Conservation (phyloP, 2,113 vertebrate genomes). For the Eretmochelys imbricata region DNA sequence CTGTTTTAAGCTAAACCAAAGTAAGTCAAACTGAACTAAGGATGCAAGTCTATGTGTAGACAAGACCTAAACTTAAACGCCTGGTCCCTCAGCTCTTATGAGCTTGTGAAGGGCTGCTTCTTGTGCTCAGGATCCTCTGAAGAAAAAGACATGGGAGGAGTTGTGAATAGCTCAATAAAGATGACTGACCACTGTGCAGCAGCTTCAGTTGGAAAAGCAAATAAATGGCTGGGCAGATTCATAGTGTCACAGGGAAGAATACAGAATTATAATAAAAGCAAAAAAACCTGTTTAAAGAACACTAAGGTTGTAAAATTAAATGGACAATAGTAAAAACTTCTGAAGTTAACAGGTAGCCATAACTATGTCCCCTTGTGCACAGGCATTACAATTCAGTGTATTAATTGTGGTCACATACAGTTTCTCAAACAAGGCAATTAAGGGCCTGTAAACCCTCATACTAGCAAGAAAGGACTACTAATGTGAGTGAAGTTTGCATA, state of each 20-base stretch:
- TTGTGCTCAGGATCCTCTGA: neutral
- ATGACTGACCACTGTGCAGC: neutral
- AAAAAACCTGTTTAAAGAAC: neutral
- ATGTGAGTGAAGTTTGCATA: neutral
- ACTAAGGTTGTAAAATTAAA: neutral
- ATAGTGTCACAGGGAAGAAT: rapidly evolving
- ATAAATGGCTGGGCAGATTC: rapidly evolving
- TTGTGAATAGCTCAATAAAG: neutral
- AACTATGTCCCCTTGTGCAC: neutral
- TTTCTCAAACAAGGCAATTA: neutral
- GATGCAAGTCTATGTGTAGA: neutral
- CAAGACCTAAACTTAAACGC: neutral
- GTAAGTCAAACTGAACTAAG: neutral
- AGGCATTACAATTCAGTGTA: neutral
- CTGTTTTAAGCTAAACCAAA: neutral
- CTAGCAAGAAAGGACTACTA: neutral
- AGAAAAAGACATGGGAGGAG: neutral
- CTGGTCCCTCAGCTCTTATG: neutral
- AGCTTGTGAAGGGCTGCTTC: neutral
- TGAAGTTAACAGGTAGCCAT: neutral
- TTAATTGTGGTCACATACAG: neutral
- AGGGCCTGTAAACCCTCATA: neutral
- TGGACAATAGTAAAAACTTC: neutral
- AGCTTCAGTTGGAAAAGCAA: neutral
- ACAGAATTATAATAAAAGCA: neutral